Conservation (phyloP, 2,113 vertebrate species). For the Eupsittula cactorum region DNA sequence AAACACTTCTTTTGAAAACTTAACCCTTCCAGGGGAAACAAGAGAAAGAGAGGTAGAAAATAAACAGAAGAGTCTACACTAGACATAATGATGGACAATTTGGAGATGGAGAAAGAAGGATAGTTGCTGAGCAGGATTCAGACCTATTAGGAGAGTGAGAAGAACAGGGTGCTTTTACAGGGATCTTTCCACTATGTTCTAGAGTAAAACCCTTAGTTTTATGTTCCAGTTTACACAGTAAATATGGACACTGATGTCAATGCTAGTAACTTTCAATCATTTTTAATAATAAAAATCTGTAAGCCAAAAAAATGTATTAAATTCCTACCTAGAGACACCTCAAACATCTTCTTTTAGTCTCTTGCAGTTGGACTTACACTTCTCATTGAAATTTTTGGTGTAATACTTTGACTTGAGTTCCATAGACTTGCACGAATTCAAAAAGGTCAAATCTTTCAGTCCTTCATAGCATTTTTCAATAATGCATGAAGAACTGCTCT, state of each 20-base stretch:
- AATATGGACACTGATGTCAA: background rate
- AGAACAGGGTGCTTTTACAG: background rate
- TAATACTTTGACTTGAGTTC: background rate
- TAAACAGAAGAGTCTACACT: background rate
- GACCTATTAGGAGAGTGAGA: background rate
- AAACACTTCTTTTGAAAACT: accelerated
- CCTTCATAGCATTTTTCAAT: background rate
- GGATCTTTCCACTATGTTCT: background rate
- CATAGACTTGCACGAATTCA: background rate
- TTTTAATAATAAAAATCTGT: background rate
- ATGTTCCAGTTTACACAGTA: background rate
- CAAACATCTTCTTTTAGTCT: background rate
- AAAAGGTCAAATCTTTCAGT: background rate
- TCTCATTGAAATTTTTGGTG: background rate
- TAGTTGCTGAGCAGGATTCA: background rate
- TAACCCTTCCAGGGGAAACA: background rate
- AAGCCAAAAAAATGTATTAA: background rate
- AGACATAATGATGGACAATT: background rate
- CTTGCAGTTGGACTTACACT: background rate
- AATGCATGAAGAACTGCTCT: background rate
- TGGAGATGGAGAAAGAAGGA: background rate
- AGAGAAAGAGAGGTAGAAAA: background rate
- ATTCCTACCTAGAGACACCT: background rate
- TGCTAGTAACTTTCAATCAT: background rate
- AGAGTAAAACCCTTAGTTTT: background rate